Base-by-base conservation (phyloP, 2,888 invertebrate genomes). In the Marronus borbonicus region DNA sequence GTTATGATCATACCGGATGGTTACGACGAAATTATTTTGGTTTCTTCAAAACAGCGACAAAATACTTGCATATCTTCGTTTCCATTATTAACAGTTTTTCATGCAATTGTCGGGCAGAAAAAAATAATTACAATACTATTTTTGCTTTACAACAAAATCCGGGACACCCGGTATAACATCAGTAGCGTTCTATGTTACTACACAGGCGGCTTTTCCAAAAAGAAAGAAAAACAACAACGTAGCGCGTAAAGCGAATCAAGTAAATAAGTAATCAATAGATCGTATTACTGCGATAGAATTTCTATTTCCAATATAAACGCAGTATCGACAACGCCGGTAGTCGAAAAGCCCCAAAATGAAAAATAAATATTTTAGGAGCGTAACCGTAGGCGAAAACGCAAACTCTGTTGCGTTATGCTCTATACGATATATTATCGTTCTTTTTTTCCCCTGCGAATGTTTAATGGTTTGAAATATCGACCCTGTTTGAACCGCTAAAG, bases 231-330 rank as follows among this genome's bases (percentile, higher is more conserved):
- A 52, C 5, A n/a, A n/a, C 52, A 52, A 17, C n/a, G 52, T 52
- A 52, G 17, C n/a, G 17, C 52, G 52, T 52, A 52, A 52, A 52
- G 17, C 52, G n/a, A 52, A 52, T 17, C 52, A n/a, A 52, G 52
- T n/a, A 52, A 52, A 52, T 52, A 52, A 52, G 52, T 52, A 52
- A 52, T 52, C 52, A 52, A 52, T 52, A 52, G 52, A n/a, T 52
- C n/a, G n/a, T n/a, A 52, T 52, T 52, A 52, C 52, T 17, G 52
- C n/a, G n/a, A 52, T 36, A 64, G 64, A 64, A 28, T 31, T 31
- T 64, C 36, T 64, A 36, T 64, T 64, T 31, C 64, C 64, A 28
- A 64, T 64, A 28, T 64, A 36, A 7, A 28, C 28, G 64, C 12
- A 8, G 52, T 52, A 52, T 52, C 52, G 14, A 52, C 5, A 52